phyloP scores from a whole-genome alignment of 2,113 vertebrate species.

The Pionites leucogaster region DNA sequence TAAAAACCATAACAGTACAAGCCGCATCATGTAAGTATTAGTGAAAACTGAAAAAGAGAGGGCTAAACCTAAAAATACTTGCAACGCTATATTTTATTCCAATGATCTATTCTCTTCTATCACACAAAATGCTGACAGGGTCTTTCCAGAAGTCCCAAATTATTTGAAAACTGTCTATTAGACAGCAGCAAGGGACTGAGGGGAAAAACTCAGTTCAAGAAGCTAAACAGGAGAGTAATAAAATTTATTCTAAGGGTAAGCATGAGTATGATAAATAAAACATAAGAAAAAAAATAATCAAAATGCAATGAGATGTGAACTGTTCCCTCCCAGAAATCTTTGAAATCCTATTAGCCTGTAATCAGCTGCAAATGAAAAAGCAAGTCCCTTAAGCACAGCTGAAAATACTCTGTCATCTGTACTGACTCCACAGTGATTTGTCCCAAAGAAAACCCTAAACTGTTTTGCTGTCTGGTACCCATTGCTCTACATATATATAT shows the following conservation, averaged over 20 bases:
- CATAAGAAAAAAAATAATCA: background rate
- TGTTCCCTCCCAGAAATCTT: slow-evolving; percentile 52
- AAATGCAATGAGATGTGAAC: slow-evolving; percentile 38
- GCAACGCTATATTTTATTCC: background rate
- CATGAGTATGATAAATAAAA: slow-evolving; percentile 34
- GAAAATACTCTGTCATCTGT: background rate
- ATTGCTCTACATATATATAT: background rate
- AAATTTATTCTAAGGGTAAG: slow-evolving; percentile 33
- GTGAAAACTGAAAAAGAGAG: background rate
- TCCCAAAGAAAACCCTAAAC: background rate
- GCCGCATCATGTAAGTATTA: background rate
- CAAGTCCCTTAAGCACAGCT: background rate
- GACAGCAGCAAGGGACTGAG: background rate
- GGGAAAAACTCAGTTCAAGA: background rate
- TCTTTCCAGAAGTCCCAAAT: slow-evolving; percentile 1
- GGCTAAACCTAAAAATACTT: background rate
- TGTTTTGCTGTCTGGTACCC: background rate
- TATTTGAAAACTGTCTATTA: slow-evolving; percentile 41
- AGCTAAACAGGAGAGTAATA: slow-evolving; percentile 3
- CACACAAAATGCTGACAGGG: background rate
- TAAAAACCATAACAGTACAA: slow-evolving; percentile 8
- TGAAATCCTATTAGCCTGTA: slow-evolving; percentile 51
- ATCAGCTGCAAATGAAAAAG: slow-evolving; percentile 48
- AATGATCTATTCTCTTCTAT: background rate
- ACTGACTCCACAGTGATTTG: background rate